Base-by-base conservation (phyloP, 1,140 invertebrate genomes). In the Drosophila kanapiae region DNA sequence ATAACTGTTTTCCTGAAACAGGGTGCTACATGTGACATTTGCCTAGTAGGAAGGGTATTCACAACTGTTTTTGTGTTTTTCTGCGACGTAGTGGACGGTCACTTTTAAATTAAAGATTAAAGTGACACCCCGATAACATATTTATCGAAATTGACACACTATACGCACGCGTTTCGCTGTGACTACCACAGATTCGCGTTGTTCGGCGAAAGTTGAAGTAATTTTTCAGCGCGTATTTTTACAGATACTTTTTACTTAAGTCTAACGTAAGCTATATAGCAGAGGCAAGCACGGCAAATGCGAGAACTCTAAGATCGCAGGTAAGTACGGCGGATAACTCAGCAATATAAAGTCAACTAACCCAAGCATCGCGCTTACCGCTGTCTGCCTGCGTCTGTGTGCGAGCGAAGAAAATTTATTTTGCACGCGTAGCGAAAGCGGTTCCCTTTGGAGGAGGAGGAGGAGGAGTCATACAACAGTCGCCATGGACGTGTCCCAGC, bases 401-500 rank as follows among this genome's bases (percentile, higher is more conserved):
- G 74, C 38, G 37, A 45, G 49, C 49, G 43, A 67, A 60, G 69
- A 79, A 78, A 71, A 56, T 72, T 68, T 64, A 47, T 63, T 56
- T 56, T 72, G 47, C 62, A 72, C 38, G 61, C 37, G 18, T 29
- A 37, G 42, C 47, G 27, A 45, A 47, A 60, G 14, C 65, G 18
- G 38, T 38, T 27, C 18, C 13, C 18, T 47, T 62, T 49, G 42
- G 40, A 14, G 35, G 33, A 63, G 14, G 16, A n/a, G 29, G 37
- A 40, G 33, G 14, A 37, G 38, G 14, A 14, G 29, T 45, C 40
- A 29, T 58, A 6, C 10, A 23, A 18, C 11, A 27, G 43, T 9
- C 51, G 33, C 47, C 58, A 91, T 91, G 82, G 91, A 92, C 79
- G 53, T 92, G 13, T 92, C 91, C 35, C 91, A 92, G 63, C 86